A percentile compares a stretch with the other conserved stretches of the same genome.
Evolutionary conservation across 2,888 invertebrate species (phyloP).

Genomic region (Amphipyra berbera): DNA sequence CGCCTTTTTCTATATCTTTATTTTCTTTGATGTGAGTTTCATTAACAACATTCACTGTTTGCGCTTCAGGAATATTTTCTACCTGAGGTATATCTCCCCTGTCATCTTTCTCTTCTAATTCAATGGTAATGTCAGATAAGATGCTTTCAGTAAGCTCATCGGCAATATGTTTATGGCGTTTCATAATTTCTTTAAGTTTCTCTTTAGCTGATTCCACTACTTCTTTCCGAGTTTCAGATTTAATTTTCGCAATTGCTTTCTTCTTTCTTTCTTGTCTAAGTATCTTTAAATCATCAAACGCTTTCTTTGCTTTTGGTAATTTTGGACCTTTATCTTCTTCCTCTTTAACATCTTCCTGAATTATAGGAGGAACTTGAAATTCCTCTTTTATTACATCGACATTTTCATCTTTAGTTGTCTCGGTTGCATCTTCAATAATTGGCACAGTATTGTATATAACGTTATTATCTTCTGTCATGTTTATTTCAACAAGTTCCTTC

Average conservation of each 20-base stretch:
- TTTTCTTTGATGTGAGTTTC: constrained; percentile 45
- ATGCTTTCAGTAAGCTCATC: constrained; percentile 75
- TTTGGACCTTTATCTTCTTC: constrained; percentile 57
- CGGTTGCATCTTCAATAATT: constrained; percentile 13
- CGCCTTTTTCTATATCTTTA: constrained; percentile 36
- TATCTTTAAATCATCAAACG: constrained; percentile 74
- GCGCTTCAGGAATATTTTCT: constrained; percentile 57
- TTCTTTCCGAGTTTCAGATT: constrained; percentile 84
- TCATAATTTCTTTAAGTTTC: constrained; percentile 86
- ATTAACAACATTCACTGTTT: constrained; percentile 30
- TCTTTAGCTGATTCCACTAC: constrained; percentile 87
- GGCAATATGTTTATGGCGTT: constrained; percentile 83
- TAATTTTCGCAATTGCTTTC: constrained; percentile 85
- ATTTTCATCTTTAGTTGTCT: constrained; percentile 26
- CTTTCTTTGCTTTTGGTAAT: constrained; percentile 70
- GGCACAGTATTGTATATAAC: constrained; percentile 35
- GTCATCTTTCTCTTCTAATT: constrained; percentile 67
- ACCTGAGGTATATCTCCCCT: constrained; percentile 78
- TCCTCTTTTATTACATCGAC: constrained; percentile 23
- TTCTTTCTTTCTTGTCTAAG: constrained; percentile 80
- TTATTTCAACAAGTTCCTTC: constrained; percentile 43
- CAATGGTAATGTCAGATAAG: constrained; percentile 57
- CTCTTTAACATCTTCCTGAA: constrained; percentile 22
- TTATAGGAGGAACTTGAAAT: constrained; percentile 4
- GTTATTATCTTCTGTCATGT: constrained; percentile 36